A percentile compares a stretch with the other conserved stretches of the same genome.
These are phyloP conservation scores for Buphagus erythrorhynchus DNA, from an alignment of 2,797 vertebrate genomes.

Conservation along the genomic window DNA sequence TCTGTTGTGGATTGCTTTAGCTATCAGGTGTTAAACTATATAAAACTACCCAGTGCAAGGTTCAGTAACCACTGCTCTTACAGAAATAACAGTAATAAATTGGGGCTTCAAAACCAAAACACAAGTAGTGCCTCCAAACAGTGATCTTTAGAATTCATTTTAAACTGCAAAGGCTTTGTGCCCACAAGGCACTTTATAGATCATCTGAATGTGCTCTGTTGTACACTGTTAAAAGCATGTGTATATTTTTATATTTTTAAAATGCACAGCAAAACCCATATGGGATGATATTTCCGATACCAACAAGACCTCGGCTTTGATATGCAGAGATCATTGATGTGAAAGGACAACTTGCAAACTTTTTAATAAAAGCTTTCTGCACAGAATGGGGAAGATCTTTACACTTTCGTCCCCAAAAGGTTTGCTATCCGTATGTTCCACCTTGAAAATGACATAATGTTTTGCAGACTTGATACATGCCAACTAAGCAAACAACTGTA, in stretches of 20 bases:
- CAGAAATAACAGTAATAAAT: background rate
- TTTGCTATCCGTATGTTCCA: conserved; percentile 58
- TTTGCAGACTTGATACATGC: conserved; percentile 36
- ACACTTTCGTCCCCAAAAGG: conserved; percentile 56
- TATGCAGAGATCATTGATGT: conserved; percentile 65
- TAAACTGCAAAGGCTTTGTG: conserved; percentile 6
- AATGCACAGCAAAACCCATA: conserved; percentile 63
- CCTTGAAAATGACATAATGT: conserved; percentile 49
- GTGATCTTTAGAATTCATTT: conserved; percentile 16
- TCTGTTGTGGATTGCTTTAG: conserved; percentile 13
- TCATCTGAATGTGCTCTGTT: conserved; percentile 40
- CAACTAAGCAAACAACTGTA: background rate
- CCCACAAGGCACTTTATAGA: conserved; percentile 24
- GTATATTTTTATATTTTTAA: conserved; percentile 70
- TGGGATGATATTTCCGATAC: conserved; percentile 64
- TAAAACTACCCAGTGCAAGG: background rate
- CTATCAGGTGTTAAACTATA: background rate
- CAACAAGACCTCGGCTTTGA: conserved; percentile 62
- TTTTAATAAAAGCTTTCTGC: conserved; percentile 64
- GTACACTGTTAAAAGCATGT: conserved; percentile 62
- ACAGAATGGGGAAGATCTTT: conserved; percentile 67
- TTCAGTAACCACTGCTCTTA: background rate
- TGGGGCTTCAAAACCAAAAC: background rate
- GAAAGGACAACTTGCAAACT: conserved; percentile 65
- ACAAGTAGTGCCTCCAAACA: background rate